Percentiles rank a stretch among this genome's conserved stretches.
These are phyloP conservation scores for Jaculus jaculus DNA, from an alignment of 2,113 vertebrate genomes.

Conservation along the genomic window DNA sequence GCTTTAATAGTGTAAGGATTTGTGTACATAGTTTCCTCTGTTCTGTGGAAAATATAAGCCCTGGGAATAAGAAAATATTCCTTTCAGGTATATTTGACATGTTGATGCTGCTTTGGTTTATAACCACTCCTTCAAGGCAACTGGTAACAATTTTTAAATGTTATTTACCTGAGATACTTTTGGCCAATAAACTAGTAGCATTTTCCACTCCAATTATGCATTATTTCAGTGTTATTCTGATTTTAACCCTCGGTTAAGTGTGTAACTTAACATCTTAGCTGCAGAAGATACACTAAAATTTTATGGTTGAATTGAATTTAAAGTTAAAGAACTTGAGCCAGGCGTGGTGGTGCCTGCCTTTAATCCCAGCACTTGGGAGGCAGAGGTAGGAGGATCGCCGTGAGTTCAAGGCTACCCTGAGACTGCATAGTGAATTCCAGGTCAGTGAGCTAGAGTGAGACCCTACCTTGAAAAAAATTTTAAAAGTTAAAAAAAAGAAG, in stretches of 20 bases:
- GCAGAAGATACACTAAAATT: conserved; percentile 41
- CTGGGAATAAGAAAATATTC: conserved; percentile 30
- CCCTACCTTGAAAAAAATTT: too few species aligned
- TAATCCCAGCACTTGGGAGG: too few species aligned
- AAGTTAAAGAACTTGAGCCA: too few species aligned
- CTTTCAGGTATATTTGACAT: conserved; percentile 22
- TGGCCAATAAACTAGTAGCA: conserved; percentile 8
- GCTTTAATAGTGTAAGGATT: conserved; percentile 23
- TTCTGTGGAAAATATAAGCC: conserved; percentile 42
- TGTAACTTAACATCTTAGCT: conserved; percentile 33
- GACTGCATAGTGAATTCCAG: too few species aligned
- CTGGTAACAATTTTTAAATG: background rate
- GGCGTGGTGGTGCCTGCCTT: too few species aligned
- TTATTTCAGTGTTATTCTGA: background rate
- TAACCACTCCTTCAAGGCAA: conserved; percentile 8
- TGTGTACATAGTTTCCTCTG: conserved; percentile 41
- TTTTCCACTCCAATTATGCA: background rate
- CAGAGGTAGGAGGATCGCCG: too few species aligned
- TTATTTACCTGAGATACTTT: background rate
- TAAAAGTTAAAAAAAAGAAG: too few species aligned
- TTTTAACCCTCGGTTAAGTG: background rate
- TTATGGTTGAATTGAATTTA: conserved; percentile 29
- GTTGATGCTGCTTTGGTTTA: background rate
- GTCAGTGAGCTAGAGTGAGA: too few species aligned
- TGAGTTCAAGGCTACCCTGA: too few species aligned